These are phyloP conservation scores for Aptenodytes forsteri DNA, from an alignment of 2,113 vertebrate species.

Conservation along the genomic window DNA sequence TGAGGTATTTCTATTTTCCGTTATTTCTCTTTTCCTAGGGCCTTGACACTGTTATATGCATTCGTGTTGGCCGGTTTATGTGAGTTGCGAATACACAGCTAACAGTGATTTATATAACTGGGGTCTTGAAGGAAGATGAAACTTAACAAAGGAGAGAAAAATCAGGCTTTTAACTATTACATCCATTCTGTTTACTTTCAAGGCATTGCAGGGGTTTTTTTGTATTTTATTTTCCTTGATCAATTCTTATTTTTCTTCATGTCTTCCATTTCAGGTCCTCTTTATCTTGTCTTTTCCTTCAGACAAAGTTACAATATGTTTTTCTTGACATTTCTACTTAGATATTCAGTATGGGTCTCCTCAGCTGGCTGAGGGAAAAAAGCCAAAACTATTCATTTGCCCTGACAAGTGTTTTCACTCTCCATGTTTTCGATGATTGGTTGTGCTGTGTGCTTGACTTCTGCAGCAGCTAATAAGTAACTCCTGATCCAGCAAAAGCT, in stretches of 20 bases:
- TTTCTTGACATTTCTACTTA: conserved; percentile 7
- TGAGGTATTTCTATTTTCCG: neutral
- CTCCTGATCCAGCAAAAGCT: neutral
- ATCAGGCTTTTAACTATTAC: neutral
- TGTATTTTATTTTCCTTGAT: neutral
- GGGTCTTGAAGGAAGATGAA: neutral
- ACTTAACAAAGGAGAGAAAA: neutral
- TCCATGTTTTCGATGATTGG: neutral
- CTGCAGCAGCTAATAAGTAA: conserved; percentile 38
- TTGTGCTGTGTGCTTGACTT: neutral
- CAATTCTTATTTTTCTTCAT: neutral
- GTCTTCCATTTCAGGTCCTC: neutral
- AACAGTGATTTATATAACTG: neutral
- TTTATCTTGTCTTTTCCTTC: neutral
- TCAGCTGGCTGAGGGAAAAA: neutral
- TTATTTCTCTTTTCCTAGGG: neutral
- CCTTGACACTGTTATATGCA: neutral
- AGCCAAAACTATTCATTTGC: neutral
- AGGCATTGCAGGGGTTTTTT: neutral
- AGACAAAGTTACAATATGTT: neutral
- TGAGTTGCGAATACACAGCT: neutral
- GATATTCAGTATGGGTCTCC: neutral
- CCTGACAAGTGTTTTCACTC: conserved; percentile 10
- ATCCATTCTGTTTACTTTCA: neutral
- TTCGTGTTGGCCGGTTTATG: neutral